Base-by-base conservation (phyloP, 2,797 vertebrate species). In the Rhynchotus rufescens region DNA sequence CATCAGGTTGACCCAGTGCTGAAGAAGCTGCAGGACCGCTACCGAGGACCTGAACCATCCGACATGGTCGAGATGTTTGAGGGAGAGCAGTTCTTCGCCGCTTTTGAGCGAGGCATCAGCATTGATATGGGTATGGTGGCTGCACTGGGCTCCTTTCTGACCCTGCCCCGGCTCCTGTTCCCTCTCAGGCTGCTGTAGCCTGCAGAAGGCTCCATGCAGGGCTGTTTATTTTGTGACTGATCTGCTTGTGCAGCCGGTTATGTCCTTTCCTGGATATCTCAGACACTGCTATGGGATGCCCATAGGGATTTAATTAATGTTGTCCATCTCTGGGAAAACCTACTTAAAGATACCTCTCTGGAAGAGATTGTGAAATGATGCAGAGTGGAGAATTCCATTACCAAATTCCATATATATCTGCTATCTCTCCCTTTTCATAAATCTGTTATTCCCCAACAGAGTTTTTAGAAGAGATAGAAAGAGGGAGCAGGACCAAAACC, bases 21-120 rank as follows among this genome's bases (percentile, higher is more conserved):
- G 89, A 94, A 74, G 87, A 97, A 96, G 85, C 95, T 98, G 64
- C 94, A 96, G 80, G 92, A 96, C 20, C 96, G 98, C 40, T 99
- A 99, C 80, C 98, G 98, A 6, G 99, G 99, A 30, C 99, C 99
- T 1, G 99, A 99, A 95, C 99, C 99, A 23, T 99, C 99, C 0
- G 99, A 99, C 90, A 96, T 99, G 21, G 99, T 99, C 94, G 98
- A 99, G 87, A 97, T 99, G 95, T 98, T 99, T 66, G 99, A 99
- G 86, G 99, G 99, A 44, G 99, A 99, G 93, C 98, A 99, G 86
- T 99, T 99, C 95, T 99, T 99, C 25, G 99, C 99, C 2, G 98
- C 99, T 93, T 99, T 99, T 89, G 99, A 99, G 96, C 97, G 96
- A 74, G 99, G 99, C 95, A 98, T 99, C 44, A 98, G 98, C 66